phyloP scores from a whole-genome alignment of 1,140 invertebrate genomes.

The Semibalanus balanoides region DNA sequence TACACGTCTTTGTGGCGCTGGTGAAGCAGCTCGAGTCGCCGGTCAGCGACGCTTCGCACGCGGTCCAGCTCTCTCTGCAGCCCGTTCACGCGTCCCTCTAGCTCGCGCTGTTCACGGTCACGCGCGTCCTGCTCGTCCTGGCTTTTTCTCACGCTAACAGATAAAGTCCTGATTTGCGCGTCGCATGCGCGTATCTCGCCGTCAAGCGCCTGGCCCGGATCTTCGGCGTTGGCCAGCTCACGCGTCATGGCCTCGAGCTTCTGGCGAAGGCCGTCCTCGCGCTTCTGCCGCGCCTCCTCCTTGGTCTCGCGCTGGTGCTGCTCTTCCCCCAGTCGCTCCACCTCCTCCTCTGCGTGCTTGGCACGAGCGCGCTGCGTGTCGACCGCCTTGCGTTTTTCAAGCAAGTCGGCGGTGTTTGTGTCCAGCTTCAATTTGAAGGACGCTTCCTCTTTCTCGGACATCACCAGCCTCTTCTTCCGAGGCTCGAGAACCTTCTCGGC shows the following conservation, averaged over 20 bases:
- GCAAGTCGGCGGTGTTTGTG: not conserved
- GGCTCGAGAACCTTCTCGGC: no score
- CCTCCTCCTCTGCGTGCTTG: not conserved
- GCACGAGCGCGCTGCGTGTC: no score
- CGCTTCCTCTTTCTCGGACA: conserved; percentile 29
- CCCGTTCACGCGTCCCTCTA: not conserved
- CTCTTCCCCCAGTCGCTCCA: not conserved
- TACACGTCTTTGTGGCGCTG: not conserved
- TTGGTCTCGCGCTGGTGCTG: not conserved
- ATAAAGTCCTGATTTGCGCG: not conserved
- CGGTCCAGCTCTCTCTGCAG: not conserved
- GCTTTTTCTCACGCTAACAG: not conserved
- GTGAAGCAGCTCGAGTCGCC: not conserved
- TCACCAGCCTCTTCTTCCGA: conserved; percentile 15
- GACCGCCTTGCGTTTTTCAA: not conserved
- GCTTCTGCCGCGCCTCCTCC: not conserved
- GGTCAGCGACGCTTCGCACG: not conserved
- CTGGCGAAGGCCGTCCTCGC: not conserved
- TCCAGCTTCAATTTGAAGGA: not conserved
- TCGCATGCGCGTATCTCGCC: not conserved
- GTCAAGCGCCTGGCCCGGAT: not conserved
- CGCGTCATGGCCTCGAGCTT: not conserved
- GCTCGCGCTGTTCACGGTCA: not conserved
- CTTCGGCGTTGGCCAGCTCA: not conserved
- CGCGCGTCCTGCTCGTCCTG: not conserved